Conservation (phyloP, 2,113 vertebrate genomes). For the Cryptomyrus ogoouensis region DNA sequence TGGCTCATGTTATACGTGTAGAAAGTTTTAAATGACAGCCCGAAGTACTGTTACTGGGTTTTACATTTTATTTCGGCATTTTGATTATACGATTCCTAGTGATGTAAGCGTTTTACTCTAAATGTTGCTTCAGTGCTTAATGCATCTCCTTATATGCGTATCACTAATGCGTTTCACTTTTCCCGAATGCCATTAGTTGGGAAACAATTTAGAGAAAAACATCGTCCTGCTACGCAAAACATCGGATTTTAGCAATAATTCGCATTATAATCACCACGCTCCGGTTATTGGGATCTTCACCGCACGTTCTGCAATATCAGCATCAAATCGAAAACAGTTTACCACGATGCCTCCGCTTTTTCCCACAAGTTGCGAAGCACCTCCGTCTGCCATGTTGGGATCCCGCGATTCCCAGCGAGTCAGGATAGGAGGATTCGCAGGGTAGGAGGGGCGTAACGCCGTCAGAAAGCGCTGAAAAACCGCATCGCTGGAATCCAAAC, state of each 20-base stretch:
- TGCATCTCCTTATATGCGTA: neutral
- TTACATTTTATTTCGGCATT: neutral
- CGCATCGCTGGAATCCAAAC: neutral
- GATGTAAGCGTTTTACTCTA: neutral
- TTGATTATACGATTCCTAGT: neutral
- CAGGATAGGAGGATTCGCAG: neutral
- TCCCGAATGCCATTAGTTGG: neutral
- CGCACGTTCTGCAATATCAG: too few relatives aligned
- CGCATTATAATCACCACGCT: neutral
- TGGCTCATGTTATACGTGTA: neutral
- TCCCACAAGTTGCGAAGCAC: neutral
- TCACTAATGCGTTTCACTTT: neutral
- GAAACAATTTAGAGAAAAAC: neutral
- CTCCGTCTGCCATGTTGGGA: constrained; percentile 24
- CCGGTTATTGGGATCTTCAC: neutral
- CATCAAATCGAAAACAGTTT: constrained; percentile 24
- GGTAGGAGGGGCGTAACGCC: neutral
- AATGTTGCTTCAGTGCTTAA: neutral
- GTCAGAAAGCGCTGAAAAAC: neutral
- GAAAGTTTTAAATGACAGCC: neutral
- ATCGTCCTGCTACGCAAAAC: neutral
- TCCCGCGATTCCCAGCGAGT: neutral
- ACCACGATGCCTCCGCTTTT: constrained; percentile 57
- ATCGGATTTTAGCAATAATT: neutral
- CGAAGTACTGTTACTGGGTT: neutral